Evolutionary conservation across 1,140 invertebrate genomes (phyloP).

Genomic region (Cotesia typhae): DNA sequence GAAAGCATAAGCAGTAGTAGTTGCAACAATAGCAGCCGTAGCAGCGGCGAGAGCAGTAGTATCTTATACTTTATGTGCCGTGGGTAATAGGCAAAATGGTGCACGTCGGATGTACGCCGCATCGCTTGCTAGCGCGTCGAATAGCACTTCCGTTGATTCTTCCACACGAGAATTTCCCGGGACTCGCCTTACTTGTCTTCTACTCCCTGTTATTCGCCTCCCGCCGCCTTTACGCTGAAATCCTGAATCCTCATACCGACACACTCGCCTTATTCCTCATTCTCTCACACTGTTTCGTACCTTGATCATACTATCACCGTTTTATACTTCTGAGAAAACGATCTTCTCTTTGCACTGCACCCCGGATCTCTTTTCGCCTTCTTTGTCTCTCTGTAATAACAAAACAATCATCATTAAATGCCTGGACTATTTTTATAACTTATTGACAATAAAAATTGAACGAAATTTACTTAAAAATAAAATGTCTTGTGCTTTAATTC

Average conservation of each 20-base stretch:
- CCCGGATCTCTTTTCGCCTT: not conserved
- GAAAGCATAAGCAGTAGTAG: no score
- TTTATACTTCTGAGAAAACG: conserved; percentile 18
- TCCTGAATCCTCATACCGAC: not conserved
- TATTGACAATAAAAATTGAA: no score
- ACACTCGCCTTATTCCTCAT: conserved; percentile 1
- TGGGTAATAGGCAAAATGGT: conserved; percentile 41
- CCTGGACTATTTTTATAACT: no score
- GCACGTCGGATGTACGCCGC: conserved; percentile 35
- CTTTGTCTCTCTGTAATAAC: not conserved
- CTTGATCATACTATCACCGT: conserved; percentile 3
- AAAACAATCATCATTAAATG: no score
- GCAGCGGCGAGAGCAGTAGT: conserved; percentile 6
- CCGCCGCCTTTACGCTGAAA: not conserved
- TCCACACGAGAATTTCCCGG: conserved; percentile 37
- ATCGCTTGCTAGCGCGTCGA: conserved; percentile 37
- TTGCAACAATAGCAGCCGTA: no score
- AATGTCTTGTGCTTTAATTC: no score
- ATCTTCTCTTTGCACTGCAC: not conserved
- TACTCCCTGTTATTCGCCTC: no score
- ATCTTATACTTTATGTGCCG: conserved; percentile 40
- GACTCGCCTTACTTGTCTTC: not conserved
- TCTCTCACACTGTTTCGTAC: not conserved
- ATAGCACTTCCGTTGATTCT: conserved; percentile 45
- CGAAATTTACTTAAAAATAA: no score